Conservation (phyloP, 1,140 invertebrate species). For the Drosophila tristis region DNA sequence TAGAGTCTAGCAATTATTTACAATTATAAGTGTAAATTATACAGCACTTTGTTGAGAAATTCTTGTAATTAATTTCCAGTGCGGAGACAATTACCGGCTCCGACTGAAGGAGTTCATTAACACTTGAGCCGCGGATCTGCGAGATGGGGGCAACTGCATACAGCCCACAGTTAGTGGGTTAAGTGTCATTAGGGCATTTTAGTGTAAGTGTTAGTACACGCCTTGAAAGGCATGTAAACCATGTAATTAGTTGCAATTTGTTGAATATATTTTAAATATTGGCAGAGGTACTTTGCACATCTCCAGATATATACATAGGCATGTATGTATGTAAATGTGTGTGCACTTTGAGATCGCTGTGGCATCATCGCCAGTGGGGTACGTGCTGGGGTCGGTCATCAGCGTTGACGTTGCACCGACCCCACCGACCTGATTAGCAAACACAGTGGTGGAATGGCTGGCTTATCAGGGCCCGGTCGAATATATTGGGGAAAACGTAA, state of each 20-base stretch:
- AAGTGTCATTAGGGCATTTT: constrained; percentile 3
- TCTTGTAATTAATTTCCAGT: constrained; percentile 25
- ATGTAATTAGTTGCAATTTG: constrained; percentile 45
- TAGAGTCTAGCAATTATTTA: background rate
- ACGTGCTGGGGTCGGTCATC: constrained; percentile 12
- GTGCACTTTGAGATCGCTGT: constrained; percentile 48
- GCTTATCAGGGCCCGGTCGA: constrained; percentile 43
- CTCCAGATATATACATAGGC: constrained; percentile 2
- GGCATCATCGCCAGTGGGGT: constrained; percentile 32
- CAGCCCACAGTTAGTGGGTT: background rate
- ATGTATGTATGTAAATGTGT: background rate
- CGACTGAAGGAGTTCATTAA: constrained; percentile 33
- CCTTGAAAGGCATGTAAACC: background rate
- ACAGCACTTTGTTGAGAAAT: constrained; percentile 14
- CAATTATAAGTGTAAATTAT: constrained; percentile 21
- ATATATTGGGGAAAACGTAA: constrained; percentile 19
- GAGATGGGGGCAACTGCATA: background rate
- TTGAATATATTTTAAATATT: constrained; percentile 43
- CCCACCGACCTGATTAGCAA: constrained; percentile 39
- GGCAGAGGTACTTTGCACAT: constrained; percentile 43
- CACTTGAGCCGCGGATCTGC: constrained; percentile 34
- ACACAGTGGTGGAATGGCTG: constrained; percentile 11
- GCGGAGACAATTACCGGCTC: constrained; percentile 24
- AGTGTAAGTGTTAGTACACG: background rate
- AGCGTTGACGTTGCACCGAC: constrained; percentile 21